These are phyloP conservation scores for Callithrix jacchus DNA, from an alignment of 2,113 vertebrate species.

Conservation along the genomic window DNA sequence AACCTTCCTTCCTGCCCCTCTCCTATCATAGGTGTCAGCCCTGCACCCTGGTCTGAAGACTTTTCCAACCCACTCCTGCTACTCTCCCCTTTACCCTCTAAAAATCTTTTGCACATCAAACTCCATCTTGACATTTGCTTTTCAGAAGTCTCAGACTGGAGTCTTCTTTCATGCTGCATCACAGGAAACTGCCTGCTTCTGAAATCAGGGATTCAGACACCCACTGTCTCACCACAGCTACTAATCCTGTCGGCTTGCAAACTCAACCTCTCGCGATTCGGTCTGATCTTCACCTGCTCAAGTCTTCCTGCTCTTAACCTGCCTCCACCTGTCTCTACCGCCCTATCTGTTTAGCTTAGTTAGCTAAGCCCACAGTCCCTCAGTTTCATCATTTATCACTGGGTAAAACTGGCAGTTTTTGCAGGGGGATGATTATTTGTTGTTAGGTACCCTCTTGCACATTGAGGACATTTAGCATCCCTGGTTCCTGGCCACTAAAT, in stretches of 20 bases:
- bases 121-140: neutral
- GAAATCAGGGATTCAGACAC: neutral
- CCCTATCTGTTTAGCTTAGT: neutral
- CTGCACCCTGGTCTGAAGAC: neutral
- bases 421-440: neutral
- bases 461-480: neutral
- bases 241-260: neutral
- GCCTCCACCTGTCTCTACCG: neutral
- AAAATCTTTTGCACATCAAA: neutral
- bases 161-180: neutral
- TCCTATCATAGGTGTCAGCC: neutral
- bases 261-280: neutral
- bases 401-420: neutral
- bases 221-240: neutral
- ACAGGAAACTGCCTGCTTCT: neutral
- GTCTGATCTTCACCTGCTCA: too few species aligned
- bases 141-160: neutral
- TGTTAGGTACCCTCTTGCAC: neutral
- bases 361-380: neutral
- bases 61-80: neutral
- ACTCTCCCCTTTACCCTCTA: neutral
- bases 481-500: neutral
- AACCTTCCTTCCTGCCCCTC: neutral
- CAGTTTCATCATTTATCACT: neutral
- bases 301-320: neutral